Conservation (phyloP, 2,888 invertebrate genomes). For the Sericinus montela region DNA sequence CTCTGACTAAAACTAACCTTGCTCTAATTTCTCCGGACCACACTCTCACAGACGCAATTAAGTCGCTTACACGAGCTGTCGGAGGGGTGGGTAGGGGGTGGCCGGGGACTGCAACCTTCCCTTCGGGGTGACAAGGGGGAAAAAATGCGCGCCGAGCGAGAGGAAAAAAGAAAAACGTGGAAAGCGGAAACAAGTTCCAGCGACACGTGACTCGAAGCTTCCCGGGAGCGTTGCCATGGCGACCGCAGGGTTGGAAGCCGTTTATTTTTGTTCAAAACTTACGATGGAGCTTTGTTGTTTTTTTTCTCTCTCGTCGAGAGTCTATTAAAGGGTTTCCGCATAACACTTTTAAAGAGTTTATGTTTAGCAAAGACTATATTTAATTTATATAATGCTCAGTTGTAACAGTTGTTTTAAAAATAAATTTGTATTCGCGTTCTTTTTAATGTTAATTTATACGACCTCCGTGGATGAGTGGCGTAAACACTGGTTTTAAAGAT, state of each 20-base stretch:
- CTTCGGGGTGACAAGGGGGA: slow-evolving; percentile 36
- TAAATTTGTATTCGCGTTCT: too few relatives aligned
- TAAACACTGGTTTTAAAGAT: too few relatives aligned
- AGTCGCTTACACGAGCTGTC: slow-evolving; percentile 73
- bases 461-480: too few relatives aligned
- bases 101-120: slow-evolving; percentile 27
- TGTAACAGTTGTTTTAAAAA: too few relatives aligned
- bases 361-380: background rate
- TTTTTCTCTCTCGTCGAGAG: slow-evolving; percentile 4
- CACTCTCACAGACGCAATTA: slow-evolving; percentile 80
- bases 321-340: slow-evolving; percentile 5
- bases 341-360: slow-evolving; percentile 3
- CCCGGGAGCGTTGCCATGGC: slow-evolving; percentile 69
- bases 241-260: slow-evolving; percentile 40
- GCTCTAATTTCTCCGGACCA: slow-evolving; percentile 78
- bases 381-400: too few relatives aligned
- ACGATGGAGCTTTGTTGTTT: slow-evolving; percentile 14
- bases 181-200: slow-evolving; percentile 70
- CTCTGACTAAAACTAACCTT: slow-evolving; percentile 51
- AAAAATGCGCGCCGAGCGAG: slow-evolving; percentile 65
- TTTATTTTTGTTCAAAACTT: slow-evolving; percentile 31
- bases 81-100: slow-evolving; percentile 33
- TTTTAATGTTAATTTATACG: too few relatives aligned
- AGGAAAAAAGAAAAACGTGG: slow-evolving; percentile 69
- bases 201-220: slow-evolving; percentile 77